Evolutionary conservation across 2,888 invertebrate species (phyloP), one percentile per base, ranked within the genome.

Genomic region (Ophraella communa): DNA sequence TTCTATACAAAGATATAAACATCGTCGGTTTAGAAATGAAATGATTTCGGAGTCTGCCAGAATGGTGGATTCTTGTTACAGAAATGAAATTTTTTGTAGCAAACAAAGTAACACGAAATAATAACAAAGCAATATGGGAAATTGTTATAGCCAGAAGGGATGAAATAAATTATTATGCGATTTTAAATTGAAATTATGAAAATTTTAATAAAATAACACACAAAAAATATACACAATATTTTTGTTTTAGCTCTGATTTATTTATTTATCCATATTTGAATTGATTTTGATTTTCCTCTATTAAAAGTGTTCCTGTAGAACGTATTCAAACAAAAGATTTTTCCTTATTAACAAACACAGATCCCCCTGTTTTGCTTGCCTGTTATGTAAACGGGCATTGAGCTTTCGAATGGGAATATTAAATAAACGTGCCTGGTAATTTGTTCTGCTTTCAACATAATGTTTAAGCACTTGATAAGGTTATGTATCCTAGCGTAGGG

Each of bases 371-470:
- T 53, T 44, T 49, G 3, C 8, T 51, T 14, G n/a, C 49, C 21
- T 45, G 18, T 56, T 60, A 23, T 27, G 45, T 54, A 63, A 60
- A 64, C 63, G 59, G n/a, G 35, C 44, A 53, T 56, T 35, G 21
- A 44, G 52, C 39, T 35, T 45, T 39, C 60, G 61, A 68, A 60
- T 60, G 60, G 60, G 53, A 60, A 60, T 66, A 68, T 69, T 59
- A 62, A 71, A 71, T 70, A 74, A 73, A 72, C 68, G 73, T 64
- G 71, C 73, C 71, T 70, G 72, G 72, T 74, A 75, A 75, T 76
- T 74, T 72, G 72, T 73, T 66, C 69, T 70, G 75, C 75, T 71
- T 74, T 70, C 77, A 76, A 73, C 74, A 73, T 74, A 76, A 70
- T 75, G 73, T 74, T 76, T 75, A 75, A 71, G 72, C 68, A 72